Evolutionary conservation across 53 echinoderm and acorn worm species (phyloP), one percentile per base, ranked within the genome.

Genomic region (Luidia sarsii): DNA sequence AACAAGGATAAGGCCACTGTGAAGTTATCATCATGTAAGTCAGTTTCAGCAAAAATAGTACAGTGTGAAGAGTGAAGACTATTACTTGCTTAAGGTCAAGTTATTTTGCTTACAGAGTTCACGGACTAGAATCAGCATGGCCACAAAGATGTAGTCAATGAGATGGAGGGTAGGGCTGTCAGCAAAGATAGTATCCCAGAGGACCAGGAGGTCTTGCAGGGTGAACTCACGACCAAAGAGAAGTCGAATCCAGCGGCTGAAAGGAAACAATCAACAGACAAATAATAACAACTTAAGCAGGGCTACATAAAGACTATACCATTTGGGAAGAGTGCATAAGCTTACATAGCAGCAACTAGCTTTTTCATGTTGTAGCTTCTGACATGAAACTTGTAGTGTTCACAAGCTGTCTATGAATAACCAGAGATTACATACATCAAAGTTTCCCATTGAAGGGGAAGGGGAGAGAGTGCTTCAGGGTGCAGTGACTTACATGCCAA

Each of bases 101-200:
- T n/a, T n/a, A n/a, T n/a, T n/a, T n/a, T n/a, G 92, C 96, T 96
- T 86, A 96, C 96, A 86, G 22, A 92, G 50, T 79, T 96, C 93
- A 64, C 99, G 86, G 63, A 97, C 88, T 16, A 90, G 88, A 39
- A 94, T 85, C 45, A 97, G 80, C 99, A 97, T 97, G 24, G 99
- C 99, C 35, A 97, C 99, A 89, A 94, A 93, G 65, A 97, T 83
- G 83, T 97, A 97, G 66, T 97, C 99, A 6, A 94, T 83, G 33
- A 97, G 79, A 38, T 94, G 91, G 8, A 97, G 70, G n/a, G 83
- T 86, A 27, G 53, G 38, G 23, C 91, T 91, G 57, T 97, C 99
- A n/a, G 93, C 91, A 94, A 94, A 97, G 39, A 97, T 88, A 66
- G 99, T 89, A 82, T 94, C 94, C 99, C 99, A 97, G 36, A 97